These are phyloP conservation scores for Tenthredo livida DNA, from an alignment of 2,888 invertebrate genomes.

Conservation along the genomic window DNA sequence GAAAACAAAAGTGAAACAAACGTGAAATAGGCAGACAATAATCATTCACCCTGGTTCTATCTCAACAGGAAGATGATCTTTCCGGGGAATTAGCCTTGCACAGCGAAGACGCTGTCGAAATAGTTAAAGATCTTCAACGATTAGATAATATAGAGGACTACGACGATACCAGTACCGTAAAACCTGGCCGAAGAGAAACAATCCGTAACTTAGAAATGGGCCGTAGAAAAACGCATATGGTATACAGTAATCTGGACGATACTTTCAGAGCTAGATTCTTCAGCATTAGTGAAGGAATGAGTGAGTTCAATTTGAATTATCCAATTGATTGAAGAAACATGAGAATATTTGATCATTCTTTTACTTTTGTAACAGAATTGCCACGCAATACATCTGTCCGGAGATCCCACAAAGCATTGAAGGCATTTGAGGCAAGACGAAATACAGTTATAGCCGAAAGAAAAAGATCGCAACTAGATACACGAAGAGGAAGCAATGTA, in stretches of 20 bases:
- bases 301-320: conserved; percentile 78
- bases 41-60: background rate
- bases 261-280: conserved; percentile 95
- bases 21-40: background rate
- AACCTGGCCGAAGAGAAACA: conserved; percentile 89
- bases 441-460: conserved; percentile 91
- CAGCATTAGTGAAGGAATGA: conserved; percentile 87
- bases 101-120: conserved; percentile 94
- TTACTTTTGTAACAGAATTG: conserved; percentile 74
- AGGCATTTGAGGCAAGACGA: conserved; percentile 89
- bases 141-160: conserved; percentile 90
- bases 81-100: conserved; percentile 90
- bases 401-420: conserved; percentile 73
- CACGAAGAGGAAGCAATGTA: conserved; percentile 87
- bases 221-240: conserved; percentile 90
- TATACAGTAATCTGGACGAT: conserved; percentile 91
- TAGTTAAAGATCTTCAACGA: conserved; percentile 91
- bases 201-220: conserved; percentile 94
- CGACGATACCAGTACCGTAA: conserved; percentile 90
- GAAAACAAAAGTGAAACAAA: background rate
- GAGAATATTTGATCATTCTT: background rate
- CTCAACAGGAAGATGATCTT: conserved; percentile 84
- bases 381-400: conserved; percentile 78
- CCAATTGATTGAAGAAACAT: background rate
- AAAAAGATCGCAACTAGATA: conserved; percentile 87